Base-by-base conservation (phyloP, 1,140 invertebrate species). In the Stenopsyche tienmushanensis region DNA sequence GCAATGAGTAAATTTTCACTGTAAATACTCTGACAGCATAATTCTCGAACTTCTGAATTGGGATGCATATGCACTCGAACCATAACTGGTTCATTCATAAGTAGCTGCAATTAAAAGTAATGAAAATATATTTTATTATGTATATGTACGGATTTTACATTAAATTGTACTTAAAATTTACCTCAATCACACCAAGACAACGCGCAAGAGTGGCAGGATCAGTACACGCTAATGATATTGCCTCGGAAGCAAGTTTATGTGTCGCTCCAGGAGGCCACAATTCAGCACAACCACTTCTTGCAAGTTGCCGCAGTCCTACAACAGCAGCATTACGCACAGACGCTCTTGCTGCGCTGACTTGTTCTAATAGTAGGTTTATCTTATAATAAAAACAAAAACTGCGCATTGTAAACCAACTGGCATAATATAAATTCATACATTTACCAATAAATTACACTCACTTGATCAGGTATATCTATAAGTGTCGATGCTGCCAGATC, bases 401-500 rank as follows among this genome's bases (percentile, higher is more conserved):
- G 17, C 7, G 17, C 18, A 20, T 15, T 9, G 7, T 47, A 47
- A 47, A 47, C 5, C 7, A 15, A 47, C 5, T 47, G 17, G 17
- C 7, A 20, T 9, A 9, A 47, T 47, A 34, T 13, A 13, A 13
- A 34, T 34, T 34, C 13, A 34, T 34, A 13, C 5, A 7, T 7
- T 34, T 34, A 34, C 5, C 5, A 34, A 34, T 34, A 34, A 7
- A n/a, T n/a, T n/a, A 45, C 15, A 45, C 20, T 25, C 20, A 95
- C 91, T 82, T 97, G 96, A 71, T 88, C 87, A 7, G 93, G 91
- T 47, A 98, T 89, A 79, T 96, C 90, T 0, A 95, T 88, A 8
- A 97, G 81, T n/a, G 94, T 96, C 20, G 91, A 87, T 1, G 88
- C 86, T 15, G 95, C 91, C 21, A 98, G 81, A 59, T 93, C 88